Evolutionary conservation across 2,888 invertebrate species (phyloP).

Genomic region (Ametastegia equiseti): DNA sequence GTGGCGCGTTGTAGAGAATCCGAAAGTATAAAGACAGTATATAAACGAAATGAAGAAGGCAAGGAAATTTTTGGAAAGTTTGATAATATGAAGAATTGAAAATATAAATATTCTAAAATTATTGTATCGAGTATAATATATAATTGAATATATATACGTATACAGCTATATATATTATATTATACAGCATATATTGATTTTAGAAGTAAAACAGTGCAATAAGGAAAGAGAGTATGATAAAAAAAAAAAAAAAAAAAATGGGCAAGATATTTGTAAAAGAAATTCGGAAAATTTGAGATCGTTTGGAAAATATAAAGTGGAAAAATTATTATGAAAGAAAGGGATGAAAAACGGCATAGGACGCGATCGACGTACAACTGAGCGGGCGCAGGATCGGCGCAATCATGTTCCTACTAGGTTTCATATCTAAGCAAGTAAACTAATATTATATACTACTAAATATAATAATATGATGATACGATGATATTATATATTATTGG

Average conservation of each 20-base stretch:
- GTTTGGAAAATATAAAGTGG: neutral
- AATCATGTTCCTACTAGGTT: slow-evolving; percentile 77
- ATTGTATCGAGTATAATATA: too few relatives aligned
- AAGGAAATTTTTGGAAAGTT: too few relatives aligned
- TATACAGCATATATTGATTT: too few relatives aligned
- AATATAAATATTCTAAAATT: too few relatives aligned
- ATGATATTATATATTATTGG: slow-evolving; percentile 73
- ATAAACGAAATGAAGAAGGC: too few relatives aligned
- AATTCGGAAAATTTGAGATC: slow-evolving; percentile 48
- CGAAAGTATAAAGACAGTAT: too few relatives aligned
- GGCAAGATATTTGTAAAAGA: slow-evolving; percentile 52
- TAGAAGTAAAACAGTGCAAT: slow-evolving; percentile 54
- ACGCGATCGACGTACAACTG: slow-evolving; percentile 26
- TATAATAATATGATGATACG: slow-evolving; percentile 75
- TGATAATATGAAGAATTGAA: too few relatives aligned
- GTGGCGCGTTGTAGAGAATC: too few relatives aligned
- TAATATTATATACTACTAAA: slow-evolving; percentile 73
- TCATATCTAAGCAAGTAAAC: slow-evolving; percentile 76
- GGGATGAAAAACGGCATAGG: slow-evolving; percentile 45
- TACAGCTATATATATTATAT: slow-evolving; percentile 25
- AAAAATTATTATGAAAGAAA: slow-evolving; percentile 30
- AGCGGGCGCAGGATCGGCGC: slow-evolving; percentile 63
- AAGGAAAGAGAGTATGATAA: slow-evolving; percentile 46
- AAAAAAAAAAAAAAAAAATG: neutral
- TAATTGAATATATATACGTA: neutral